These are phyloP conservation scores for Platycercus adscitus DNA, from an alignment of 2,113 vertebrate genomes.

Conservation along the genomic window DNA sequence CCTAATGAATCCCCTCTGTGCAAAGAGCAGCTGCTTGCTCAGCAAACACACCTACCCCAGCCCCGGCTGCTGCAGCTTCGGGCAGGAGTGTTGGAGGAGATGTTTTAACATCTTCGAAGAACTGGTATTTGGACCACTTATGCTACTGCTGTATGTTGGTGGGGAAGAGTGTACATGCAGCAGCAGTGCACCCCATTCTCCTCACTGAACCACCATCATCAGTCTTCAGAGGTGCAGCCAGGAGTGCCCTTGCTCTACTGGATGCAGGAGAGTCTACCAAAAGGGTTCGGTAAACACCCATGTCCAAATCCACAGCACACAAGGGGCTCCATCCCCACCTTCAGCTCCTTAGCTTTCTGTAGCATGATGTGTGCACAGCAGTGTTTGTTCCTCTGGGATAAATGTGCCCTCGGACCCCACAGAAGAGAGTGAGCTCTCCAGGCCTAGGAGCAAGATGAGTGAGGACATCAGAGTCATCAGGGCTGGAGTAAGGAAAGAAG, in stretches of 20 bases:
- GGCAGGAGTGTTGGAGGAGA: not conserved
- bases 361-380: not conserved
- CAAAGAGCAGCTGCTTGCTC: constrained; percentile 47
- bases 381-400: not conserved
- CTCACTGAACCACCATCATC: not conserved
- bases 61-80: fast-evolving
- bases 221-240: not conserved
- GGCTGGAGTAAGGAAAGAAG: not conserved
- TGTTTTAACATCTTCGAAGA: not conserved
- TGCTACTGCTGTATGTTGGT: fast-evolving
- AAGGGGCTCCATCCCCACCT: not conserved
- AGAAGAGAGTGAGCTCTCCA: not conserved
- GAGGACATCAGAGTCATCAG: not conserved
- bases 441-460: not conserved
- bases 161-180: too few relatives aligned
- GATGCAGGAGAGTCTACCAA: not conserved
- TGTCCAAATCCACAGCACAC: not conserved
- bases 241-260: not conserved
- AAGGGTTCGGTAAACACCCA: not conserved
- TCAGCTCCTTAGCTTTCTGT: not conserved
- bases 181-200: not conserved
- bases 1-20: not conserved
- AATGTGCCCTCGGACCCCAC: fast-evolving
- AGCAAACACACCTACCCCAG: constrained; percentile 22
- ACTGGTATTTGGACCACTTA: not conserved